Evolutionary conservation across 2,113 vertebrate genomes (phyloP), one percentile per base, ranked within the genome.

Genomic region (Rhipidura dahli): DNA sequence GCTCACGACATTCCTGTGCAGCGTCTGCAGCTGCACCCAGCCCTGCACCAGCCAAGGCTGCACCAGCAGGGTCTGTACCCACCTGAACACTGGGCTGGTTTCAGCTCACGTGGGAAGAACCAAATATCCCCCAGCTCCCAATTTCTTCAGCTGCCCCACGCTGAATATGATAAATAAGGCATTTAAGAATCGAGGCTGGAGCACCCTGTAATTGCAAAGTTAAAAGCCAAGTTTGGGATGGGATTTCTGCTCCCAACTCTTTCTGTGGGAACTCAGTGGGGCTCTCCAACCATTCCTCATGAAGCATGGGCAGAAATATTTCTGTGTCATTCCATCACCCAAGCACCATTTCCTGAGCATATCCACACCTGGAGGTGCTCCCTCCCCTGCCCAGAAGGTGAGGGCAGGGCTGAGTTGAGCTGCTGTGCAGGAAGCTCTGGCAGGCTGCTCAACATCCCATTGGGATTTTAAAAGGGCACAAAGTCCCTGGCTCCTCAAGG

Each of bases 181-280:
- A 16, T 45, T 31, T 3, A 16, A 14, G 24, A 79, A 27, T 7
- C 3, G 2, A 45, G n/a, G 65, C 40, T 42, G 18, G 5, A 53
- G 23, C 72, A 60, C 27, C 33, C 65, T 71, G 0, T 2, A 39
- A 72, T 0, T 8, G 65, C 54, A 33, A 72, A 71, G 64, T 42
- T 13, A 35, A 69, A 76, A 35, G 23, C 37, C 10, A 86, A 88
- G 56, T 40, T 44, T 30, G 63, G 68, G 33, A 17, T 30, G 30
- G 54, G 63, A 59, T 10, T 69, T 30, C 2, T 10, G 78, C 50
- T 72, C 73, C 20, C n/a, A 31, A 0, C 27, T 14, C 9, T 2
- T 12, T 14, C 10, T 1, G 14, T 7, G n/a, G 45, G 54, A 50
- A 17, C 15, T 15, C 72, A 16, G 1, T 0, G 11, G 40, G 37